phyloP scores from a whole-genome alignment of 2,797 vertebrate species.

The Mastacembelus armatus region DNA sequence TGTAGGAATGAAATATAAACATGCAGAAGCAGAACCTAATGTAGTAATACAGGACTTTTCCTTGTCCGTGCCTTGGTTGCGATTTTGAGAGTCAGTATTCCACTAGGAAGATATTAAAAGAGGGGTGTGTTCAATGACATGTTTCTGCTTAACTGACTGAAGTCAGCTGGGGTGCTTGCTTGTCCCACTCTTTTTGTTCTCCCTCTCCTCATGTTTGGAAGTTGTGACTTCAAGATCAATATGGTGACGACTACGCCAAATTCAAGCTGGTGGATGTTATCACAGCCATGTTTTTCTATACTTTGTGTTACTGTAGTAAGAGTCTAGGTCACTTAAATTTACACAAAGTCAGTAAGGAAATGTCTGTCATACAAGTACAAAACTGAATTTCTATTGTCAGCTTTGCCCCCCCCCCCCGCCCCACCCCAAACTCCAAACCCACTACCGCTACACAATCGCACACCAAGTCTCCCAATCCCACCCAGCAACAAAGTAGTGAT shows the following conservation, averaged over 20 bases:
- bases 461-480: too few species aligned
- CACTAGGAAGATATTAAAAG: background rate
- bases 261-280: background rate
- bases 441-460: too few species aligned
- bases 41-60: background rate
- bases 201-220: background rate
- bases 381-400: too few species aligned
- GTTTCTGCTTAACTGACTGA: background rate
- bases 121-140: background rate
- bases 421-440: too few species aligned
- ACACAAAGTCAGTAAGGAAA: background rate
- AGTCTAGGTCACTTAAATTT: background rate
- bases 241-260: background rate
- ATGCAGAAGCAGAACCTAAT: background rate
- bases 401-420: too few species aligned
- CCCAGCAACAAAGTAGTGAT: constrained; percentile 79
- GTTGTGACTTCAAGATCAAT: background rate
- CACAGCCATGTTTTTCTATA: background rate
- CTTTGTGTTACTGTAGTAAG: background rate
- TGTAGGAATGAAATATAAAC: background rate
- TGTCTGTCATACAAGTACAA: too few species aligned
- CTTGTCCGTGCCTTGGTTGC: background rate
- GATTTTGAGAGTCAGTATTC: background rate
- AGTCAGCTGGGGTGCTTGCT: background rate
- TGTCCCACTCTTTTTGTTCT: background rate